These are phyloP conservation scores for Meloidogyne exigua DNA, from an alignment of 1,140 invertebrate species.

Conservation along the genomic window DNA sequence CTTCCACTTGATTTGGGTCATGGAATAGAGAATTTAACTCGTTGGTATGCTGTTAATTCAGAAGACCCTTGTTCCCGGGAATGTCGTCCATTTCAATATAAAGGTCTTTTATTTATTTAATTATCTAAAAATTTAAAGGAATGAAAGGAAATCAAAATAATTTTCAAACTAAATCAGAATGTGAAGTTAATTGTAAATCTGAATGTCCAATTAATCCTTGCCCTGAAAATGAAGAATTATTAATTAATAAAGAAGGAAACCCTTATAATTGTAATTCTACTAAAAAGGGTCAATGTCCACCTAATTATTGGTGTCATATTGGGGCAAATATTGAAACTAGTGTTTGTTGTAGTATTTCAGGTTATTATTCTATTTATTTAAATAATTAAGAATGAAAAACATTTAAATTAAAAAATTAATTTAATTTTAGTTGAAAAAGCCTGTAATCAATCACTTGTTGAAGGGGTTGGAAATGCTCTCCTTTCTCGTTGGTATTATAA, in stretches of 20 bases:
- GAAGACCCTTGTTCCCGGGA: conserved; percentile 54
- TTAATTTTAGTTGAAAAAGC: conserved; percentile 45
- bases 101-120: neutral
- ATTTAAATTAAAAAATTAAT: neutral
- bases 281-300: conserved; percentile 49
- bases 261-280: conserved; percentile 53
- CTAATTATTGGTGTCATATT: conserved; percentile 60
- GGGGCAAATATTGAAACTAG: conserved; percentile 56
- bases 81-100: conserved; percentile 54
- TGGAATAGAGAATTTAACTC: conserved; percentile 57
- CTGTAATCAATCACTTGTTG: conserved; percentile 51
- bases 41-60: conserved; percentile 60
- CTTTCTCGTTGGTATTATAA: conserved; percentile 57
- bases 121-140: conserved; percentile 25
- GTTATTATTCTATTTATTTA: neutral
- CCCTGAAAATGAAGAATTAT: conserved; percentile 50
- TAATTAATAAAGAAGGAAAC: conserved; percentile 48
- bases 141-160: conserved; percentile 58
- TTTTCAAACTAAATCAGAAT: conserved; percentile 43
- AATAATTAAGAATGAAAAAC: too few relatives aligned
- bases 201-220: conserved; percentile 51
- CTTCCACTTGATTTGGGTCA: conserved; percentile 54
- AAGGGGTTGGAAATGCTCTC: conserved; percentile 49
- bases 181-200: conserved; percentile 44
- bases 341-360: conserved; percentile 58